Conservation (phyloP, 2,797 vertebrate genomes). For the Rhincodon typus region DNA sequence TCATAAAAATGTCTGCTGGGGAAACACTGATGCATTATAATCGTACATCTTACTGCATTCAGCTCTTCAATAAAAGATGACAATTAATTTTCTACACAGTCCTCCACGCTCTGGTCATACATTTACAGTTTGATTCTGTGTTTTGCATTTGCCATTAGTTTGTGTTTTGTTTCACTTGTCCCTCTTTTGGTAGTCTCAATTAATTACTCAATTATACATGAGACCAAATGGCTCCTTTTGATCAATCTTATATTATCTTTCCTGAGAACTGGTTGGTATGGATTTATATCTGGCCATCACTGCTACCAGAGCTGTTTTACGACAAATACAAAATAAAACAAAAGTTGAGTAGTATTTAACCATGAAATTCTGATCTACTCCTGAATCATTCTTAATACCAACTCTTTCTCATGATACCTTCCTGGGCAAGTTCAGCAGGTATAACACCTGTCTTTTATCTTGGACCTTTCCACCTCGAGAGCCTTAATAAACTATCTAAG, state of each 20-base stretch:
- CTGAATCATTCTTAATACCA: background rate
- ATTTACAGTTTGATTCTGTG: background rate
- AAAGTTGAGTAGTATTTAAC: background rate
- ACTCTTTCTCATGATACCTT: background rate
- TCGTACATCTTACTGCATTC: background rate
- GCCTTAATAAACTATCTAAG: background rate
- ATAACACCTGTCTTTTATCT: background rate
- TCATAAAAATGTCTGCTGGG: background rate
- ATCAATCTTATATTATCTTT: background rate
- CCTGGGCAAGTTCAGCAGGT: background rate
- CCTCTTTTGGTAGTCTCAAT: background rate
- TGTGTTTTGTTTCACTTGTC: background rate
- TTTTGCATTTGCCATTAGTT: background rate
- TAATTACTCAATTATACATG: background rate
- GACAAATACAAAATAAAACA: background rate
- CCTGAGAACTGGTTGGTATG: background rate
- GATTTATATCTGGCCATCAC: background rate
- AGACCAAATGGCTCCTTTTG: background rate
- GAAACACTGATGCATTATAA: background rate
- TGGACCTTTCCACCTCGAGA: background rate
- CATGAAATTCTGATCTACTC: background rate
- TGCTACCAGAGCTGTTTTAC: background rate
- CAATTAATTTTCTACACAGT: background rate
- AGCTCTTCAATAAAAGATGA: background rate
- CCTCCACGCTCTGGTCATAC: background rate